A percentile compares a stretch with the other conserved stretches of the same genome.
Evolutionary conservation across 2,113 vertebrate species (phyloP).

Genomic region (Candoia aspera): DNA sequence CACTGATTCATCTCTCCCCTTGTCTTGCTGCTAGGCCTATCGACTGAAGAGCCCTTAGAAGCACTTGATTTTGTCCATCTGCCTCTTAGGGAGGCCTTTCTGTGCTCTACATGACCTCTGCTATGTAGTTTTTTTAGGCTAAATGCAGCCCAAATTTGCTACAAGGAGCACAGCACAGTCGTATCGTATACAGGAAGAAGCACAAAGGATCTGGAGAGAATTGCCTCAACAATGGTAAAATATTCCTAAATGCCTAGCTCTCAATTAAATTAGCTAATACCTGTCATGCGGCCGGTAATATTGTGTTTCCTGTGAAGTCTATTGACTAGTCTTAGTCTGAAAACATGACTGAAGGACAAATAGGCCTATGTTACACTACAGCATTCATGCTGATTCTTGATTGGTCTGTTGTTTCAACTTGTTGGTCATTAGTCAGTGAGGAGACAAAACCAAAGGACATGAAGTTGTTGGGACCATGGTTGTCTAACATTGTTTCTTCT

Average conservation of each 20-base stretch:
- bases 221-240: neutral
- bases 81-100: neutral
- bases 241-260: neutral
- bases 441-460: neutral
- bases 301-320: neutral
- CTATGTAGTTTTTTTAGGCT: neutral
- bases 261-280: neutral
- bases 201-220: neutral
- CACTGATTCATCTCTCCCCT: neutral
- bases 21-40: neutral
- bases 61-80: constrained; percentile 14
- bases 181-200: neutral
- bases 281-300: neutral
- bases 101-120: neutral
- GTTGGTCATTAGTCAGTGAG: neutral
- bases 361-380: neutral
- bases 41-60: neutral
- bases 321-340: neutral
- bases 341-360: neutral
- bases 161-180: neutral
- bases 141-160: neutral
- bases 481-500: too few species aligned
- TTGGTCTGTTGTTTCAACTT: neutral
- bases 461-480: too few species aligned
- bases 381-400: neutral